phyloP scores from a whole-genome alignment of 2,888 invertebrate genomes.

The Eupithecia inturbata region DNA sequence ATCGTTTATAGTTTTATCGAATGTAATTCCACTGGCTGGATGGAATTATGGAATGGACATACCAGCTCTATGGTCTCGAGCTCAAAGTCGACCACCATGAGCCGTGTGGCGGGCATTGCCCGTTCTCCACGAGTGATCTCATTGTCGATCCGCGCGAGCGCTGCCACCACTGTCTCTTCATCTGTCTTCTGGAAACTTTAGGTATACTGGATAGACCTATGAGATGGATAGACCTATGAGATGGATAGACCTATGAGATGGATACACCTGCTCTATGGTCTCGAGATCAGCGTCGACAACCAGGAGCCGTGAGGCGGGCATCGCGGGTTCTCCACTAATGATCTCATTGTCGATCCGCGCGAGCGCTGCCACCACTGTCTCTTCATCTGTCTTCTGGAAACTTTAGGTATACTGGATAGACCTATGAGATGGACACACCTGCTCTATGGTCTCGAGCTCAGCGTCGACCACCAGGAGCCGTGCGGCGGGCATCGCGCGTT shows the following conservation, averaged over 20 bases:
- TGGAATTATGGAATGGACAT: not conserved
- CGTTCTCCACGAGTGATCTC: conserved; percentile 69
- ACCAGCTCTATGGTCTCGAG: conserved; percentile 60
- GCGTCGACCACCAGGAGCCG: conserved; percentile 70
- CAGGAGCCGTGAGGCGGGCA: conserved; percentile 68
- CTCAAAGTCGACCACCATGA: conserved; percentile 70
- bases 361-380: conserved; percentile 71
- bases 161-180: conserved; percentile 69
- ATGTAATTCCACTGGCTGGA: too few relatives aligned
- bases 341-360: conserved; percentile 71
- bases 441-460: conserved; percentile 66
- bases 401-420: too few relatives aligned
- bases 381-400: too few relatives aligned
- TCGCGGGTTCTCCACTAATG: conserved; percentile 61
- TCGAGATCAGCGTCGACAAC: conserved; percentile 71
- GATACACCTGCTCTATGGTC: conserved; percentile 52
- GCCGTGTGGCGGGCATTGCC: conserved; percentile 65
- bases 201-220: too few relatives aligned
- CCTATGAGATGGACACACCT: too few relatives aligned
- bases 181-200: too few relatives aligned
- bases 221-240: too few relatives aligned
- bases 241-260: too few relatives aligned
- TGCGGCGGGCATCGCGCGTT: conserved; percentile 65
- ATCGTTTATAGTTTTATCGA: too few relatives aligned
- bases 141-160: conserved; percentile 67